Percentiles rank a stretch among this genome's conserved stretches.
phyloP scores from a whole-genome alignment of 2,888 invertebrate genomes.

The Chymomyza amoena region DNA sequence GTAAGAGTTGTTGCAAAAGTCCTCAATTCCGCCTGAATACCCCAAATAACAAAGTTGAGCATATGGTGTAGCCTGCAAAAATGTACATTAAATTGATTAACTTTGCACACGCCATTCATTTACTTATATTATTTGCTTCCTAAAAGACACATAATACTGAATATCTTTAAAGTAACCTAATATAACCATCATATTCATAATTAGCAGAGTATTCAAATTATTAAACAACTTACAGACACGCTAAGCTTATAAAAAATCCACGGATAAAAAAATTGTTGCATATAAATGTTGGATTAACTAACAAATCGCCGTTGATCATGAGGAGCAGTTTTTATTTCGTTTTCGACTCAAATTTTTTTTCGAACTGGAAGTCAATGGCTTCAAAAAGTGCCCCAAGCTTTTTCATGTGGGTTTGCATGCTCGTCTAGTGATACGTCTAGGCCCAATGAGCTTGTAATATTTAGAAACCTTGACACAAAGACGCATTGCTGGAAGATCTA shows the following conservation, averaged over 20 bases:
- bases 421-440: conserved; percentile 12
- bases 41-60: no score
- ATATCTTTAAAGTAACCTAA: not conserved
- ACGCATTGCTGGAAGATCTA: not conserved
- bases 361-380: not conserved
- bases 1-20: no score
- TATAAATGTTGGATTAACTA: conserved; percentile 4
- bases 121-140: not conserved
- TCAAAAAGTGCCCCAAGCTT: conserved; percentile 2
- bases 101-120: no score
- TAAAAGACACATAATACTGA: not conserved
- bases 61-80: no score
- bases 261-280: not conserved
- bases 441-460: not conserved
- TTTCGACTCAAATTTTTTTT: conserved; percentile 9
- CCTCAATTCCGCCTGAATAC: no score
- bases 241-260: conserved; percentile 14
- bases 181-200: not conserved
- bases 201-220: not conserved
- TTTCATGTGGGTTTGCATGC: conserved; percentile 20
- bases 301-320: conserved; percentile 23
- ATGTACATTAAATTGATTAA: no score
- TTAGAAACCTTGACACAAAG: not conserved
- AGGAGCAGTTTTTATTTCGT: not conserved
- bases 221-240: conserved; percentile 24